Base-by-base conservation (phyloP, 2,888 invertebrate genomes). In the Hemaris fuciformis region DNA sequence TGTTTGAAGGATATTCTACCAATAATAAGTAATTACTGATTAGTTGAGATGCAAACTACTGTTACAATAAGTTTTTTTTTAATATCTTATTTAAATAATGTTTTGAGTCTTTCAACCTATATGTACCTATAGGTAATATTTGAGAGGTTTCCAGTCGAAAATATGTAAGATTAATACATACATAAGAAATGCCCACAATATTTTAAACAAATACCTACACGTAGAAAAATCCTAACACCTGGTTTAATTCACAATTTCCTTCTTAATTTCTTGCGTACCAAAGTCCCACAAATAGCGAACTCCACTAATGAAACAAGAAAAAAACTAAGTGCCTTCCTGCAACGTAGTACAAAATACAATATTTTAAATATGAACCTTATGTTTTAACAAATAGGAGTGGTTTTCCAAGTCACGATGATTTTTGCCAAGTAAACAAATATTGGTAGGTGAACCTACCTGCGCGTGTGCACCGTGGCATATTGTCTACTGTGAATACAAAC, bases 221-320 rank as follows among this genome's bases (percentile, higher is more conserved):
- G 10, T 22, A 23, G 79, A 81, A 85, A 83, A 81, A 75, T 67
- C 67, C 79, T 76, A 77, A 87, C 88, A 85, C 88, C 87, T 87
- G 85, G 75, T 77, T 87, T 85, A 90, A 89, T 89, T 89, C 87
- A 87, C 86, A 85, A 84, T n/a, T n/a, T n/a, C n/a, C n/a, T n/a
- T n/a, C n/a, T n/a, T n/a, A 87, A 88, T 82, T 83, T 86, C 88
- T 86, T 85, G 87, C 88, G 84, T 87, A 86, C 88, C 86, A 89
- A 83, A 81, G 80, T 80, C 77, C 87, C 88, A 83, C 84, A 89
- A 85, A 89, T 89, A 88, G 88, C 90, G 87, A 91, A 91, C 91
- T 88, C 85, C 86, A 89, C 92, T 91, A 92, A 92, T 91, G 92
- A 91, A 91, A 91, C 64, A 79, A 75, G 76, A 85, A 88, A 89